These are phyloP conservation scores for Myiozetetes cayanensis DNA, from an alignment of 2,113 vertebrate genomes.

Conservation along the genomic window DNA sequence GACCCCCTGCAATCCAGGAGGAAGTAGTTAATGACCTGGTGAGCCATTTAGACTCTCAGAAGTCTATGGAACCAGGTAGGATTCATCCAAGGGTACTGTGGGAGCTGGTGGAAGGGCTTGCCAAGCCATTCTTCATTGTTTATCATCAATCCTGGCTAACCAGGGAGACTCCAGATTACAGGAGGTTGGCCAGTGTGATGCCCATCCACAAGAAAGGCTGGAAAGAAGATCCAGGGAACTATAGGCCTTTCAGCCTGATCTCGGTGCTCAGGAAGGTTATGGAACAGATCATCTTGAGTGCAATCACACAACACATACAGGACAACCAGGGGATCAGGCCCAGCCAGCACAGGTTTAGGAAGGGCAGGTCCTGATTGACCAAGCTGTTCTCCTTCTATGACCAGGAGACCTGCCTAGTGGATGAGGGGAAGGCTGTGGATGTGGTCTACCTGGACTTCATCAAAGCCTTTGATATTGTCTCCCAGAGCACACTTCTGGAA, in stretches of 20 bases:
- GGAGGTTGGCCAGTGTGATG: not conserved
- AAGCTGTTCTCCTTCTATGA: not conserved
- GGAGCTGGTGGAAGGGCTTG: not conserved
- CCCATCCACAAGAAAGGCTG: not conserved
- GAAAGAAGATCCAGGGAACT: not conserved
- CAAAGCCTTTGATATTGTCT: not conserved
- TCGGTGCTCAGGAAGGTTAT: not conserved
- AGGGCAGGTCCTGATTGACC: not conserved
- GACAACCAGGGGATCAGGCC: not conserved
- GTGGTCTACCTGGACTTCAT: not conserved
- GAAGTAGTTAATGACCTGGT: not conserved
- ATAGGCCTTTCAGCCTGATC: not conserved
- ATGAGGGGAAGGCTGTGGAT: not conserved
- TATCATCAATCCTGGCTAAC: too few species aligned
- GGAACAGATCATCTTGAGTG: not conserved
- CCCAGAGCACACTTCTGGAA: not conserved
- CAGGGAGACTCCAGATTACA: not conserved
- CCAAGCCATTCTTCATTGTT: too few species aligned
- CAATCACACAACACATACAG: not conserved
- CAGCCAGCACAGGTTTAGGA: not conserved
- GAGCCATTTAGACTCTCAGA: not conserved
- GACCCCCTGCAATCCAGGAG: not conserved
- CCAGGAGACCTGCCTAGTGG: rapidly evolving
- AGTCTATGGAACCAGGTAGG: not conserved
- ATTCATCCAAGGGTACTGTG: not conserved